Evolutionary conservation across 2,113 vertebrate genomes (phyloP).

Genomic region (Thermophis baileyi): DNA sequence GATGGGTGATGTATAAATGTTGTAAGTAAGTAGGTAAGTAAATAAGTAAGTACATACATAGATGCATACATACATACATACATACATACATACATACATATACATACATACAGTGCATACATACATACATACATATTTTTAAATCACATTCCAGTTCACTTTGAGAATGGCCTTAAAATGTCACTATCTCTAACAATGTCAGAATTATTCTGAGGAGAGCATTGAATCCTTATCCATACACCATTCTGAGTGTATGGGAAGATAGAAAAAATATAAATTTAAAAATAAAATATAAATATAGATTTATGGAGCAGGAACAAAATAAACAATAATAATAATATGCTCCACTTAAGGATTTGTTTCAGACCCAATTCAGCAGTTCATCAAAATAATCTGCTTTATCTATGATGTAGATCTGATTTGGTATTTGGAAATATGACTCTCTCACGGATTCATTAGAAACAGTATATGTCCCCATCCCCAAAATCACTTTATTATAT

Average conservation of each 20-base stretch:
- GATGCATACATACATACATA: too few species aligned
- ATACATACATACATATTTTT: not conserved
- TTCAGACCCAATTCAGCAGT: not conserved
- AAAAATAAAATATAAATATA: not conserved
- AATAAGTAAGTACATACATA: too few species aligned
- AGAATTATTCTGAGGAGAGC: not conserved
- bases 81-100: too few species aligned
- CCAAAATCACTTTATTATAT: not conserved
- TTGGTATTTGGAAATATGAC: not conserved
- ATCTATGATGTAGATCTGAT: not conserved
- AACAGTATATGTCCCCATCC: not conserved
- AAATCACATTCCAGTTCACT: not conserved
- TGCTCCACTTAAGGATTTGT: not conserved
- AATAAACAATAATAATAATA: not conserved
- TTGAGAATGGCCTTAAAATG: not conserved
- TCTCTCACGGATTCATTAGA: not conserved
- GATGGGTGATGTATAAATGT: too few species aligned
- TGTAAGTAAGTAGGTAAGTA: too few species aligned
- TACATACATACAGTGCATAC: too few species aligned
- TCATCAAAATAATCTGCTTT: not conserved
- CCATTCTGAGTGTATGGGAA: not conserved
- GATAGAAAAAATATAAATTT: not conserved
- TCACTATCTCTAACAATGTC: not conserved
- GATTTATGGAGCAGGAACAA: not conserved
- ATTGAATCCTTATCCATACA: not conserved